These are phyloP conservation scores for Gryon sp. DNA, from an alignment of 1,140 invertebrate genomes.

Conservation along the genomic window DNA sequence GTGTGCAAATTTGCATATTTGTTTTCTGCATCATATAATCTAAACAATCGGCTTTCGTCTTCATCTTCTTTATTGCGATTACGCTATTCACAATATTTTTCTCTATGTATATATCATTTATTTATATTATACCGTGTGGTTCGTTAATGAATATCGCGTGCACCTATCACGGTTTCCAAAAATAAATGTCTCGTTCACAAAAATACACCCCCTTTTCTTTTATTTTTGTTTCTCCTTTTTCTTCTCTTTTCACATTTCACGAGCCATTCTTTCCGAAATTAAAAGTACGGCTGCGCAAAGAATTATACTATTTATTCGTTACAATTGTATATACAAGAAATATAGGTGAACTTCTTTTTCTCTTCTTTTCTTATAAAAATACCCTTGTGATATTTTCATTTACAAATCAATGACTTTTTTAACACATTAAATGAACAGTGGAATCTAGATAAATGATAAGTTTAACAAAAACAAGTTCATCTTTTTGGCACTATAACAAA, in stretches of 20 bases:
- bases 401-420: conserved; percentile 47
- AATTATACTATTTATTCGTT: conserved; percentile 42
- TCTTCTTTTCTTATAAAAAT: conserved; percentile 55
- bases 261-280: conserved; percentile 44
- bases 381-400: conserved; percentile 56
- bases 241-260: conserved; percentile 25
- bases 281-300: conserved; percentile 53
- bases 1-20: conserved; percentile 53
- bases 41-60: conserved; percentile 52
- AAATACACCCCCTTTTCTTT: conserved; percentile 51
- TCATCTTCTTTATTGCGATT: conserved; percentile 46
- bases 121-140: conserved; percentile 49
- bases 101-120: conserved; percentile 44
- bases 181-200: conserved; percentile 51
- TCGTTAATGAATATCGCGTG: conserved; percentile 59
- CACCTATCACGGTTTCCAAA: conserved; percentile 53
- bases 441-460: too few species aligned
- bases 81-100: conserved; percentile 56
- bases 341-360: conserved; percentile 35
- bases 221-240: too few species aligned
- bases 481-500: conserved; percentile 48
- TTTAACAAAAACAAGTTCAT: not conserved
- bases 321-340: conserved; percentile 56
- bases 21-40: conserved; percentile 42
- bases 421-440: not conserved